Base-by-base conservation (phyloP, 2,113 vertebrate genomes). In the Oryzias javanicus region DNA sequence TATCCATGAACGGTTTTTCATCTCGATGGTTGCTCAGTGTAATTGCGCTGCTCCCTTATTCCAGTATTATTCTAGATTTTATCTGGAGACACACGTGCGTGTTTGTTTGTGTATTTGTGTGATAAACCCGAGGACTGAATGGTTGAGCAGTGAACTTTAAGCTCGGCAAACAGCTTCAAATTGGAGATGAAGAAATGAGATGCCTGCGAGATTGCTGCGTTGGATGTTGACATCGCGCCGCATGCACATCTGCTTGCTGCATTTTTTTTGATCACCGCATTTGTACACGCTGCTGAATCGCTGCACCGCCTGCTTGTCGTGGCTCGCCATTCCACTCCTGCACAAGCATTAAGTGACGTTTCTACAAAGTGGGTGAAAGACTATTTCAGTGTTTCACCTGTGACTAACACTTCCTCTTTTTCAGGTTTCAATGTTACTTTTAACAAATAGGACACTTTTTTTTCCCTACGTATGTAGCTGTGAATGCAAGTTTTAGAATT, bases 1-100 rank as follows among this genome's bases (percentile, higher is more conserved):
- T 85, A 87, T 88, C 88, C 86, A 89, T 86, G 86, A 89, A 85
- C 72, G 47, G 67, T 88, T 89, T 85, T 76, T 87, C 86, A 88
- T 89, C 86, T 82, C 80, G 74, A 64, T 75, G 74, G 77, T 64
- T 79, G 68, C 64, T 56, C 65, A 75, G 78, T 74, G 80, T 87
- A 88, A 89, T 87, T 88, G 83, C 78, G 68, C 80, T 70, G 77
- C 75, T 22, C 60, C 67, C 65, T 74, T 82, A 75, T 80, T 70
- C 62, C 62, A 68, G 50, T 75, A 78, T 82, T 82, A 81, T 86
- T 86, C 72, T 75, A 84, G 81, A 86, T 84, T 83, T 84, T 79
- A 81, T 87, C 81, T 64, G 68, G 29, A 72, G 64, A 67, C n/a
- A n/a, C 48, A 46, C 60, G 51, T 53, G 68, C 72, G 78, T 82